Evolutionary conservation across 35 echinoderm and acorn worm species (phyloP), one percentile per base, ranked within the genome.

Genomic region (Patiria miniata): DNA sequence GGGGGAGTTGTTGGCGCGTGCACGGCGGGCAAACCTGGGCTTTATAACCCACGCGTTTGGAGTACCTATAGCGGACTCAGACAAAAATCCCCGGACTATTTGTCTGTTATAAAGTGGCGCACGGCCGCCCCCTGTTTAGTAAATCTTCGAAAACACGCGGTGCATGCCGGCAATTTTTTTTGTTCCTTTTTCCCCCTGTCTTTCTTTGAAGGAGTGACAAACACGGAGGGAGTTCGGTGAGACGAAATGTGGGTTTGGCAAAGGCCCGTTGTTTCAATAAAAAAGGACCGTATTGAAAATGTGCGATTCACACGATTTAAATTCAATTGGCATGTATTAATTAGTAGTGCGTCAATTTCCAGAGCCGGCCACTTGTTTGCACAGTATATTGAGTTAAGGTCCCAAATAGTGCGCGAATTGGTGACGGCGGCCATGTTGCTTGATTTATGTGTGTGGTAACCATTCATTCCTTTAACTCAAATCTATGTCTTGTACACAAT

Each of bases 241-340:
- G 30, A 68, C 8, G 22, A 68, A 23, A 68, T n/a, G 22, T 28
- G n/a, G 42, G 18, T 0, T 68, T 7, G 5, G 60, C 22, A n/a
- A 12, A 68, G 60, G 30, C 60, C 60, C 7, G 5, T 73, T 73
- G 65, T 23, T 73, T 73, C 29, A 47, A 47, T 36, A 73, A 36
- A 34, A 60, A 73, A 73, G 26, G 65, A 26, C 26, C 65, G 23
- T 36, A 34, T 73, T 73, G 65, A 73, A 73, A 26, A 12, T 73
- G 65, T 73, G 65, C 65, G 14, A 32, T 73, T 73, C 65, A 34
- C 65, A 73, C 34, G 65, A 73, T 73, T 73, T 12, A 73, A 73
- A 73, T 73, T 26, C 65, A 73, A 73, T 73, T 34, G 29, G 26
- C 26, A 73, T 36, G 34, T 73, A 73, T 36, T 73, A 73, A 73